Conservation (phyloP, 2,888 invertebrate genomes). For the Caenorhabditis uteleia region DNA sequence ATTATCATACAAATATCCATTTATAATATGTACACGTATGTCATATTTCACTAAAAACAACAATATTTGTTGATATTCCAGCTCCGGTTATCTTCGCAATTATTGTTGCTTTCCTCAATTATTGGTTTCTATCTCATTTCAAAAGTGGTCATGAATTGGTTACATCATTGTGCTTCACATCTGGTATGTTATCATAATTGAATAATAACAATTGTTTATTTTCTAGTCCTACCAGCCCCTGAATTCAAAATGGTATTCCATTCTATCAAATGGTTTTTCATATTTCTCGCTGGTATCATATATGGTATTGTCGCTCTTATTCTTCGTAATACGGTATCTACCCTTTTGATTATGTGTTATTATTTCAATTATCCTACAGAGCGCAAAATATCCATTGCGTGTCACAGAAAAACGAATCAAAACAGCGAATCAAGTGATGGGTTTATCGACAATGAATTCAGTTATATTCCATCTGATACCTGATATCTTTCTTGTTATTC, state of each 20-base stretch:
- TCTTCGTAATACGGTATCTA: not conserved
- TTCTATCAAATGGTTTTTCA: constrained; percentile 6
- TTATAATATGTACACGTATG: constrained; percentile 6
- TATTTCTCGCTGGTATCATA: not conserved
- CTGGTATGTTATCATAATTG: constrained; percentile 8
- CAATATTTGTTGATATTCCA: not conserved
- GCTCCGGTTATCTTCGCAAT: constrained; percentile 9
- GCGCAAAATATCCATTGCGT: not conserved
- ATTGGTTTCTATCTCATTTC: not conserved
- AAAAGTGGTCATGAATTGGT: not conserved
- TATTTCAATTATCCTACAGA: constrained; percentile 2
- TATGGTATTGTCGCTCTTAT: not conserved
- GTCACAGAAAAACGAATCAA: constrained; percentile 1
- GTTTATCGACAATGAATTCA: constrained; percentile 11
- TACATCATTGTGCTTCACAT: constrained; percentile 7
- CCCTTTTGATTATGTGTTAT: not conserved
- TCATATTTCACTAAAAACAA: not conserved
- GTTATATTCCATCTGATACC: constrained; percentile 15
- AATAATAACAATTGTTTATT: too few relatives aligned
- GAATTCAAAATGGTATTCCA: constrained; percentile 3
- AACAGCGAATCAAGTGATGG: constrained; percentile 9
- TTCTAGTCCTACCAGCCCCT: not conserved
- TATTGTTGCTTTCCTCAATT: constrained; percentile 3
- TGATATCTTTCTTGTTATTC: constrained; percentile 8
- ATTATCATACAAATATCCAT: not conserved